Base-by-base conservation (phyloP, 1,140 invertebrate genomes). In the Chelonus insularis region DNA sequence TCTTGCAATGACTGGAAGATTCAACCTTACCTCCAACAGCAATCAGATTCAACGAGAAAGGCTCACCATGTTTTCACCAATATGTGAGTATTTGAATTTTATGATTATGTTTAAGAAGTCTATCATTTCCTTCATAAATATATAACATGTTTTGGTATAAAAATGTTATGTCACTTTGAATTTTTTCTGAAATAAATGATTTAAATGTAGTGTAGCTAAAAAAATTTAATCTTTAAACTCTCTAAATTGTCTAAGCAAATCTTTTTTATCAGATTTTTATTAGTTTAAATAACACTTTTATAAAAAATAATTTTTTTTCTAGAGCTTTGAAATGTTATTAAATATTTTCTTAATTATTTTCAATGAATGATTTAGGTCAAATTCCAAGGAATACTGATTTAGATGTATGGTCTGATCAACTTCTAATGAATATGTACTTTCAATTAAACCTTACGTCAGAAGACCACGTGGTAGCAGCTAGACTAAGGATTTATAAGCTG, bases 401-500 rank as follows among this genome's bases (percentile, higher is more conserved):
- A 45, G 85, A 86, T 20, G 64, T 79, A 0, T 86, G 85, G 85
- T 68, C 71, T 9, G 78, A 84, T 34, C 76, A 79, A 1, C 79
- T 80, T 51, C 72, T 68, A 0, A 86, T 87, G 84, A 85, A 86
- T 63, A 78, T 87, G 65, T 72, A 81, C 57, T 86, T 87, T 58
- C 80, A 85, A 65, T 67, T 86, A 45, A 82, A 84, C 60, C 70
- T 81, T 4, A 77, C 78, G 6, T 74, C 83, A 1, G 65, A 65
- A 9, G 78, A 81, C 34, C 80, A 81, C 43, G 77, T 86, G 11
- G 78, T 84, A 6, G 82, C 82, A 0, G 85, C 85, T 0, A 86
- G 83, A 62, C 69, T 87, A 23, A 68, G 84, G 64, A 74, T 87
- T 21, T 86, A 80, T 62, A 83, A 84, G 59, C 64, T 85, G 11